Base-by-base conservation (phyloP, 2,888 invertebrate species). In the Synanthedon vespiformis region DNA sequence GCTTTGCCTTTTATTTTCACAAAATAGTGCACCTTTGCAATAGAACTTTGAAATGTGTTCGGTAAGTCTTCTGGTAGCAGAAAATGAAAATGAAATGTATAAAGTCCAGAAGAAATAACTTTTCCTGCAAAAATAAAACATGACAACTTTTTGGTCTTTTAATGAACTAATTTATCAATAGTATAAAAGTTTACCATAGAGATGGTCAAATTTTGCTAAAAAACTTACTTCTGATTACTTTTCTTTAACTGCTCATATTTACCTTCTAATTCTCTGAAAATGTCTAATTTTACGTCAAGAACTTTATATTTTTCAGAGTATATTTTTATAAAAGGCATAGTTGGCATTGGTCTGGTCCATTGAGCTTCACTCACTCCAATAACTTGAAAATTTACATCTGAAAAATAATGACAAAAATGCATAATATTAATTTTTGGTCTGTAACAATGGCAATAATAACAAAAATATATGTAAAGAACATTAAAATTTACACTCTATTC, bases 331-430 rank as follows among this genome's bases (percentile, higher is more conserved):
- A 75, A 83, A 0, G 86, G 86, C 40, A 80, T 60, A 2, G 78
- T 77, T 1, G 86, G 77, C 56, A 66, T 65, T 2, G 79, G 61
- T 56, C 86, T 72, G 0, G 79, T 70, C 86, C 86, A 87, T 51
- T 67, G 68, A 8, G 83, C 84, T 60, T 80, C 79, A 56, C 76
- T 68, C 54, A 58, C 62, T 41, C 86, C 86, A 14, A 61, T 58
- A 3, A 85, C 73, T 62, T 74, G 70, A 44, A 85, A 72, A 55
- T 72, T 63, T 18, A 86, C 68, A 52, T 67, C 86, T 86, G 63
- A 54, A 78, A 78, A 53, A 53, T 34, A 34, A n/a, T 44, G 5
- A 44, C 12, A 40, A 40, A 10, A 40, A 12, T 44, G 3, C 2
- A 13, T 44, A 12, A 41, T 13, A 44, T n/a, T 44, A 4, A 0